Evolutionary conservation across 2,797 vertebrate genomes (phyloP), one percentile per base, ranked within the genome.

Genomic region (Carcharodon carcharias): DNA sequence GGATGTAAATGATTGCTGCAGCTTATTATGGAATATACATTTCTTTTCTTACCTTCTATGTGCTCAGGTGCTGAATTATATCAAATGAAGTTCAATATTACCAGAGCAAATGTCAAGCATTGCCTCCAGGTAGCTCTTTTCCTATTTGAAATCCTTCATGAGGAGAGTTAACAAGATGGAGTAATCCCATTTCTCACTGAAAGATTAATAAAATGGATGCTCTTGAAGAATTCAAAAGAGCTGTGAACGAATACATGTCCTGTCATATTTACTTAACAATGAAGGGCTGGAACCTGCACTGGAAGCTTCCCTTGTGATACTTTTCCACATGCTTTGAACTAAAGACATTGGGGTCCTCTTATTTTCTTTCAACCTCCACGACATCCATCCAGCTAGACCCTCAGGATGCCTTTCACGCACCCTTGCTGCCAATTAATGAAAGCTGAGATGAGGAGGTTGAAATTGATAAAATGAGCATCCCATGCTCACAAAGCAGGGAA

Each of bases 171-270:
- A 92, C 58, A 92, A 92, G 89, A 92, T 92, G 89, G 89, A 92
- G 58, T 92, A 31, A 92, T 92, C 89, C 56, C 12, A 63, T n/a
- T 92, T 92, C 89, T 92, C 58, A 92, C 31, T 54, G 16, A 56
- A 91, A 91, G 58, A 92, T 92, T 63, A 92, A 92, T 92, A 61
- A 92, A 92, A 63, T 92, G 89, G 56, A 92, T 92, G 89, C n/a
- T 61, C 56, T n/a, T n/a, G n/a, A n/a, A n/a, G n/a, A n/a, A n/a
- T n/a, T n/a, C n/a, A n/a, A n/a, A n/a, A n/a, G n/a, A n/a, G n/a
- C n/a, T n/a, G n/a, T n/a, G n/a, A n/a, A n/a, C n/a, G n/a, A n/a
- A n/a, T n/a, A n/a, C n/a, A n/a, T n/a, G 58, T 63, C 56, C 89
- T 92, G 56, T 92, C 89, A 31, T 92, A 63, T 63, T 92, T 92